Base-by-base conservation (phyloP, 2,113 vertebrate genomes). In the Cavia aperea region DNA sequence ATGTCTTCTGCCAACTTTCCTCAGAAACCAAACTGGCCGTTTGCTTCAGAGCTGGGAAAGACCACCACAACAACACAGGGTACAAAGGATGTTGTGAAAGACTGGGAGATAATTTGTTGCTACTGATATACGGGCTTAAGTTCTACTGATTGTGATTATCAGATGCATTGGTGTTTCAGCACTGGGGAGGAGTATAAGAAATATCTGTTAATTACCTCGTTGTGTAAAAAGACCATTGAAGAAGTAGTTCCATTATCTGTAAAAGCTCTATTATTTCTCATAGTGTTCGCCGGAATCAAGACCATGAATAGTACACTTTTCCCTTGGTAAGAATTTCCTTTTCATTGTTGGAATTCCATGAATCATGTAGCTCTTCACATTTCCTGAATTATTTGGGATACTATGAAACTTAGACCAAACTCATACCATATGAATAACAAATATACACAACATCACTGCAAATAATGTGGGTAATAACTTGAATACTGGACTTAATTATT, bases 271-370 rank as follows among this genome's bases (percentile, higher is more conserved):
- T 81, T 56, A 70, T 36, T 8, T 60, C 3, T 0, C 36, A 33
- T 23, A 39, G 29, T 65, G 43, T 72, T 94, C 31, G 72, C 68
- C 43, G 11, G 9, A 81, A 65, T 84, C 6, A 81, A 12, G 19
- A 72, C n/a, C 21, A 58, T 10, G 15, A 85, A 58, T 39, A 58
- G 23, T 63, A 1, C 46, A 33, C 13, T 92, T 94, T 77, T 70
- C n/a, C 73, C 29, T 65, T 31, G 8, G 8, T 60, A 81, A 90
- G 31, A 81, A 51, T 63, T 81, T 54, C 89, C 13, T 36, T 87
- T 89, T 81, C 13, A 65, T 68, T 24, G 23, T 78, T 79, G 93
- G 49, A 23, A 72, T 65, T 87, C 65, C 94, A 43, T 93, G 31
- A 88, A 58, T 83, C 9, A 63, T n/a, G 0, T 23, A 91, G 73